Evolutionary conservation across 92 coral and sea anemone genomes (phyloP), one percentile per base, ranked within the genome.

Genomic region (Epizoanthus stellaris): DNA sequence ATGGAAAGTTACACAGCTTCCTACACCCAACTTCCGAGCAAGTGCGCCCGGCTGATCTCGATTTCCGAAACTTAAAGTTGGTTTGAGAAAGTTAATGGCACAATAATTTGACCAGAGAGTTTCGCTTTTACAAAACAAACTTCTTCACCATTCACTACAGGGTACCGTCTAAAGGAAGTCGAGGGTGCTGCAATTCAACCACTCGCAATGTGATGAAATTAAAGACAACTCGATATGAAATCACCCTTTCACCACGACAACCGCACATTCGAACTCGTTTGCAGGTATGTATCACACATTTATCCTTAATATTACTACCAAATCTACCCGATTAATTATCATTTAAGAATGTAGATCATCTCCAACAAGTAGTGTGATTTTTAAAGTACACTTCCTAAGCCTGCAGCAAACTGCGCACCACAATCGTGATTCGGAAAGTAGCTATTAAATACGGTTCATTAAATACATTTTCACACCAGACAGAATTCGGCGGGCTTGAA

Each of bases 181-280:
- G 40, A 16, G 70, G 54, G 36, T 61, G 71, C 42, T 62, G 65
- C 42, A 42, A 79, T 61, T 43, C 45, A 76, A 75, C 86, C 61
- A 73, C 76, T 87, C 61, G 73, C 88, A 81, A 86, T 85, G 85
- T 82, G 77, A 87, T 65, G 88, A 93, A 93, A 91, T 91, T 87
- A 93, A 90, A 93, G 73, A 67, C 90, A 91, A 75, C 60, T 88
- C 77, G 89, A 94, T 90, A 90, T 87, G n/a, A 77, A 45, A 61
- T 36, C 70, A 30, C 39, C 15, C 42, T 40, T 66, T 12, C 20
- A 23, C 66, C 67, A 43, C 34, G 52, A 15, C 49, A 16, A 63
- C 77, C 71, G 54, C 60, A 39, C 70, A 45, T 38, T 7, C 73
- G n/a, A 62, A 79, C 65, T 23, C 54, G 73, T 45, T 79, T 59